Evolutionary conservation across 2,797 vertebrate genomes (phyloP), one percentile per base, ranked within the genome.

Genomic region (Enteromius argenteus): DNA sequence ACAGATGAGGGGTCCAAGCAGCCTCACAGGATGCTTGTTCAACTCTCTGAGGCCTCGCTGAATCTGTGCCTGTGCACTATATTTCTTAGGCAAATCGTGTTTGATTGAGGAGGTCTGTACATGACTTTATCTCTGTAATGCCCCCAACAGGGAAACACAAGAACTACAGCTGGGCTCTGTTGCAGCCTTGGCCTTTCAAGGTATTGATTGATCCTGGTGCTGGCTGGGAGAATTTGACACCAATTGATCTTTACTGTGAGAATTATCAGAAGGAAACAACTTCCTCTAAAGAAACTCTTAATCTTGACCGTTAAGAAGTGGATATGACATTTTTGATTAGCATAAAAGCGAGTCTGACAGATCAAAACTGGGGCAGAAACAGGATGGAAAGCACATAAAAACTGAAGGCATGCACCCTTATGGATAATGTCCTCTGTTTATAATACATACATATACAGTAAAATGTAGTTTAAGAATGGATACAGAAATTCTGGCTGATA

Each of bases 71-170:
- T 37, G 32, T 7, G 44, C 13, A 39, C 44, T 6, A 58, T 46
- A 6, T 60, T 58, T 66, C 13, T 77, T 49, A 9, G 11, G 19
- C 23, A 56, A 44, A 53, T 37, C 53, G 35, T 32, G 13, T 74
- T 80, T 86, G 53, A 71, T 44, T 62, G 27, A 58, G 60, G 17
- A 64, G n/a, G 27, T 64, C 58, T 62, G 58, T 27, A 17, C 7
- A 14, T 39, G 32, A 71, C 35, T 32, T 14, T 76, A 82, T 77
- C 69, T 15, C 87, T 83, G 81, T 62, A 85, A 88, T 85, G 91
- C 91, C 90, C 87, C 91, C 90, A 90, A 84, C 88, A 90, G 91
- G 88, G 60, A 78, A 79, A 46, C 49, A 60, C 21, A 49, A 84
- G 79, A 87, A 90, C 88, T 90, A 35, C 92, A 91, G 13, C 51